Percentiles rank a stretch among this genome's conserved stretches.
Conservation (phyloP, 2,113 vertebrate species). For the Dascyllus trimaculatus region DNA sequence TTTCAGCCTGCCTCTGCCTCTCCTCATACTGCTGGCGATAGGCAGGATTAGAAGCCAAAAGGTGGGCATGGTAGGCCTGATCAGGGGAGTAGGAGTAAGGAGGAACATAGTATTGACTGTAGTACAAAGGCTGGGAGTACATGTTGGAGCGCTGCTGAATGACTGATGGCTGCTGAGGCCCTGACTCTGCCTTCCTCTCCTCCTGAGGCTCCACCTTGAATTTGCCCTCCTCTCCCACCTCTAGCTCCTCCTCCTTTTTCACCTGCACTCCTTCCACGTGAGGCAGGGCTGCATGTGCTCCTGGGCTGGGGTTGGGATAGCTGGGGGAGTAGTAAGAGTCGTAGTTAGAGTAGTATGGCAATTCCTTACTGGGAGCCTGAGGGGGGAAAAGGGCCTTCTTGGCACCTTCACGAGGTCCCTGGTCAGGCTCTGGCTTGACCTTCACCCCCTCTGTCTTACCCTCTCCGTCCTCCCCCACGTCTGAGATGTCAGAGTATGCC, state of each 20-base stretch:
- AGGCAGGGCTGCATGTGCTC: conserved; percentile 79
- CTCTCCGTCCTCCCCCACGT: conserved; percentile 94
- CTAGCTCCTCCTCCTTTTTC: conserved; percentile 92
- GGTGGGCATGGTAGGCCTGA: conserved; percentile 94
- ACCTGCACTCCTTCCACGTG: conserved; percentile 83
- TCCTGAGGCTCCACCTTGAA: conserved; percentile 88
- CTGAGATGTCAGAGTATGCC: conserved; percentile 96
- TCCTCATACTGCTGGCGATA: conserved; percentile 96
- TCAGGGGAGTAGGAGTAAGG: conserved; percentile 92
- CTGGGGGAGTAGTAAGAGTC: conserved; percentile 94
- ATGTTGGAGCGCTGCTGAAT: conserved; percentile 96
- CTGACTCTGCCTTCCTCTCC: conserved; percentile 89
- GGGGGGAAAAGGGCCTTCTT: conserved; percentile 95
- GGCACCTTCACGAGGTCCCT: conserved; percentile 88
- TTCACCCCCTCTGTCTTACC: conserved; percentile 88
- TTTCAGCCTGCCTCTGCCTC: conserved; percentile 88
- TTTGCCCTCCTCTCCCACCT: conserved; percentile 84
- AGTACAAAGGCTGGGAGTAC: conserved; percentile 96
- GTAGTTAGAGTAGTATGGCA: conserved; percentile 91
- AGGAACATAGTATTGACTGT: conserved; percentile 95
- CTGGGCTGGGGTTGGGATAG: conserved; percentile 91
- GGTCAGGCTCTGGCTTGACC: conserved; percentile 90
- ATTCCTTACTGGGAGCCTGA: conserved; percentile 88
- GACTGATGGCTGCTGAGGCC: conserved; percentile 90
- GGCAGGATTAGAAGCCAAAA: conserved; percentile 91